Evolutionary conservation across 2,888 invertebrate species (phyloP).

Genomic region (Tyria jacobaeae): DNA sequence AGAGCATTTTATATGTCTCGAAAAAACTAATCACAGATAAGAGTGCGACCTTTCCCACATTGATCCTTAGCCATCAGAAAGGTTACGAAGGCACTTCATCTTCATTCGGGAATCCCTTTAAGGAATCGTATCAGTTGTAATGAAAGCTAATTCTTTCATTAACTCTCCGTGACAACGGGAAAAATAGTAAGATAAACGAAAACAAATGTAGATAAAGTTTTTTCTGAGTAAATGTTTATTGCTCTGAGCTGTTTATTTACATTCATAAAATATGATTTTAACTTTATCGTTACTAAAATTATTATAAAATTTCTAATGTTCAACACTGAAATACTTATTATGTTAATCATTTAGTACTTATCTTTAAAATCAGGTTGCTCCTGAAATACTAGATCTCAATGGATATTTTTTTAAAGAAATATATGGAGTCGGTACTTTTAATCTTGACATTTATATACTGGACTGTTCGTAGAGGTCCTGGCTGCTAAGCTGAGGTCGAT

Average conservation of each 20-base stretch:
- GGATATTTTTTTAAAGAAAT: too few relatives aligned
- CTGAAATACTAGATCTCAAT: too few relatives aligned
- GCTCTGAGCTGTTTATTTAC: constrained; percentile 36
- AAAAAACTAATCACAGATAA: constrained; percentile 81
- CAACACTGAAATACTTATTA: background rate
- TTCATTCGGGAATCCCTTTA: constrained; percentile 85
- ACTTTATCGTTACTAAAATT: background rate
- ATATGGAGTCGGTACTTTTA: too few relatives aligned
- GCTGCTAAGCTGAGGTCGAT: too few relatives aligned
- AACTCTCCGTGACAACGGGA: constrained; percentile 83
- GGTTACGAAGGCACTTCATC: constrained; percentile 81
- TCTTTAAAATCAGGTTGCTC: too few relatives aligned
- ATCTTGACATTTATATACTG: too few relatives aligned
- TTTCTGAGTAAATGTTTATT: constrained; percentile 41
- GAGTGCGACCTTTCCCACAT: constrained; percentile 66
- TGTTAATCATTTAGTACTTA: background rate
- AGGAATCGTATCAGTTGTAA: constrained; percentile 85
- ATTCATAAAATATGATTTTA: background rate
- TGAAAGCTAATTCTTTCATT: constrained; percentile 87
- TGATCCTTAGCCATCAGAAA: constrained; percentile 76
- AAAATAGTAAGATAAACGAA: constrained; percentile 78
- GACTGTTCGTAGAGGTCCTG: too few relatives aligned
- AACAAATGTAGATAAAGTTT: constrained; percentile 65
- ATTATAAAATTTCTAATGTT: too few relatives aligned
- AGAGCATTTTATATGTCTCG: constrained; percentile 66